Conservation (phyloP, 1,140 invertebrate genomes). For the Zaprionus davidi region DNA sequence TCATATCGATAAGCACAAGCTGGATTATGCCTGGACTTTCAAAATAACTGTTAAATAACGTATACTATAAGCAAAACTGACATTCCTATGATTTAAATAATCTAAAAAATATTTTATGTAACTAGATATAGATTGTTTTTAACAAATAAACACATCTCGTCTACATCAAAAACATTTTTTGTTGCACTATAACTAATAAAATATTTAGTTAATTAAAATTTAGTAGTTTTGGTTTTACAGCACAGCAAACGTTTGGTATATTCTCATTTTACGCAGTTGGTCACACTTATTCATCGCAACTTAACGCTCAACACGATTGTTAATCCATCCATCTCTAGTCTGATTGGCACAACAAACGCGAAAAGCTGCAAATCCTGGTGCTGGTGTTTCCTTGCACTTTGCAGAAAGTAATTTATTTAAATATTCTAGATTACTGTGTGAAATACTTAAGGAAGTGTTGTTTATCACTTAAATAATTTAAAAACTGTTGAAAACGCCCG, state of each 20-base stretch:
- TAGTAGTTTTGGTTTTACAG: neutral
- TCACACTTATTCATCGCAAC: constrained; percentile 23
- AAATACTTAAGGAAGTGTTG: neutral
- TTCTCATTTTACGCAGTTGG: neutral
- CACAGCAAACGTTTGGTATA: neutral
- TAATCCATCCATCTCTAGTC: constrained; percentile 24
- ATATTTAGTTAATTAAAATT: neutral
- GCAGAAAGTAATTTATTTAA: constrained; percentile 53
- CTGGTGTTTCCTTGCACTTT: constrained; percentile 44
- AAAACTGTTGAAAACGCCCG: neutral
- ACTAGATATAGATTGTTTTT: neutral
- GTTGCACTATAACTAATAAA: no score
- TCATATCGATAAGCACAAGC: constrained; percentile 69
- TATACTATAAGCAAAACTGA: neutral
- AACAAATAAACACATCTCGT: neutral
- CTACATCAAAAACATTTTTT: neutral
- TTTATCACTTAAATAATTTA: neutral
- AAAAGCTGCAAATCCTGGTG: constrained; percentile 65
- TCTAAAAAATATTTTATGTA: neutral
- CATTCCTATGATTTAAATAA: neutral
- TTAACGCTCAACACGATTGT: constrained; percentile 7
- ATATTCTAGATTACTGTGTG: constrained; percentile 7
- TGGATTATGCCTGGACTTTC: constrained; percentile 78
- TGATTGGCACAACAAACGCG: constrained; percentile 70
- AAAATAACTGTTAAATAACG: constrained; percentile 67